Evolutionary conservation across 2,888 invertebrate species (phyloP), one percentile per base, ranked within the genome.

Genomic region (Lycocerus yunnanus): DNA sequence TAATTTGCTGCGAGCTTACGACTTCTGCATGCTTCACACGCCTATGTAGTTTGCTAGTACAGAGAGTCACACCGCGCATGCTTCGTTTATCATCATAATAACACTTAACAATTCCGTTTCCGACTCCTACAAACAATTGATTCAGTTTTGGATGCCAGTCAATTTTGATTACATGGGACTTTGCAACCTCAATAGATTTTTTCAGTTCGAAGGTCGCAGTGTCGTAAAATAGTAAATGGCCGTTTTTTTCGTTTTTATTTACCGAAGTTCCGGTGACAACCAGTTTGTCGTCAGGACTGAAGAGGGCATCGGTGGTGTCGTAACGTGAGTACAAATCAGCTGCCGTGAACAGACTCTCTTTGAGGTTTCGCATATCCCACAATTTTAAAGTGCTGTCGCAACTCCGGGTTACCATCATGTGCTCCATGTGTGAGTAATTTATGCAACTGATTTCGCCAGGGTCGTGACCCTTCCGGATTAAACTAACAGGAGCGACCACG

Each of bases 101-200:
- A 71, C 97, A 93, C 82, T 96, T 96, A 0, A 97, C 93, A 0
- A 91, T 89, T 0, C 99, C 99, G 84, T 97, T 95, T 0, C 97
- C 97, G 80, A 96, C 95, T 0, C 97, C 96, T 0, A 96, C 93
- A 78, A 98, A 95, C 60, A 99, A 92, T 85, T 99, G 99, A 85
- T 99, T 99, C n/a, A 99, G 87, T 85, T 97, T 96, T 0, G 99
- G 95, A 88, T 99, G 99, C 99, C 99, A 99, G 0, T 95, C 86
- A 0, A 94, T 92, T 84, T 97, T 95, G 1, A 99, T 95, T 0
- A 97, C 92, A 79, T 95, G 95, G 0, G 95, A 93, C 82, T 93
- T 91, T 0, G 93, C 91, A 0, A 97, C 94, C 9, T 92, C 90
- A 71, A 98, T 91, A 77, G 93, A 91, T 59, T 93, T 91, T 0